A percentile compares a stretch with the other conserved stretches of the same genome.
Conservation (phyloP, 2,113 vertebrate species). For the Anas platyrhynchos region DNA sequence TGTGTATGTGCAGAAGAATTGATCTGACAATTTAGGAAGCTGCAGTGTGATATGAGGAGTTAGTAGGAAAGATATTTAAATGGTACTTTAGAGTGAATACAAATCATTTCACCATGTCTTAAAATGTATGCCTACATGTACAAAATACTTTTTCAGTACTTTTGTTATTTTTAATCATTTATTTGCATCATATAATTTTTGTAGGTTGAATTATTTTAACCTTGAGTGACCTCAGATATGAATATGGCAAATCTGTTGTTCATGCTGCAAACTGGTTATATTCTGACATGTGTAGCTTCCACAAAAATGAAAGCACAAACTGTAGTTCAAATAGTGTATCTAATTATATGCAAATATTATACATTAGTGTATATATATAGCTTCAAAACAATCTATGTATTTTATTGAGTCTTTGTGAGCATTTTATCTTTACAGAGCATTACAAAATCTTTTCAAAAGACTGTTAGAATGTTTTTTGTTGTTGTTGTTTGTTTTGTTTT, state of each 20-base stretch:
- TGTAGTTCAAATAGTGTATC: background rate
- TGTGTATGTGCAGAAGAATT: background rate
- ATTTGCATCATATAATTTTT: background rate
- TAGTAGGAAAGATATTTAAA: background rate
- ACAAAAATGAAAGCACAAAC: background rate
- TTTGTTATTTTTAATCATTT: background rate
- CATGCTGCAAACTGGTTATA: background rate
- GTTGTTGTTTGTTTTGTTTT: no score
- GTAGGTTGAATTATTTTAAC: background rate
- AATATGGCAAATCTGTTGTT: background rate
- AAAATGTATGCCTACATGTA: background rate
- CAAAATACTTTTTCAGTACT: background rate
- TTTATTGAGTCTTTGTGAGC: background rate
- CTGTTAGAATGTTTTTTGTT: no score
- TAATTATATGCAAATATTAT: background rate
- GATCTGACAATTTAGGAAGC: background rate
- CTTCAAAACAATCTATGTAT: background rate
- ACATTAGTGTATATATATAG: no score
- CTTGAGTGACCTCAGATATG: background rate
- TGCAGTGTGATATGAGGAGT: background rate
- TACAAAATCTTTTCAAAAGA: background rate
- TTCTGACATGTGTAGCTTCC: background rate
- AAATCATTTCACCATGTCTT: background rate
- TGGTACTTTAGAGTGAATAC: background rate
- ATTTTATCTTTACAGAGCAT: background rate